phyloP scores from a whole-genome alignment of 2,113 vertebrate genomes.

The Lates calcarifer region DNA sequence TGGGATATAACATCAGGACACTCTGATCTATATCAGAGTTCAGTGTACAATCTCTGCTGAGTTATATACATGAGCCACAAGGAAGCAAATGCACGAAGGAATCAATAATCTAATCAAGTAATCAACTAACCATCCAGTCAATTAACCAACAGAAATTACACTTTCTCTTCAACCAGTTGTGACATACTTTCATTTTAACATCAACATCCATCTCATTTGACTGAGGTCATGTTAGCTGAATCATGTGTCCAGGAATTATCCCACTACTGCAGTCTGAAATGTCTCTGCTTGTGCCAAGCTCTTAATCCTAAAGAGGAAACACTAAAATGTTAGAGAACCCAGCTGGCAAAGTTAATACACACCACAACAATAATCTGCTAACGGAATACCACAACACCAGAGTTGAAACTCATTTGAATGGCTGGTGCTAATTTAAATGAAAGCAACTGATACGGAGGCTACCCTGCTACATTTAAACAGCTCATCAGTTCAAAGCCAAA shows the following conservation, averaged over 20 bases:
- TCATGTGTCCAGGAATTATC: neutral
- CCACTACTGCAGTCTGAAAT: slow-evolving; percentile 26
- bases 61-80: neutral
- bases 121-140: neutral
- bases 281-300: no score
- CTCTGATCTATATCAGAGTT: neutral
- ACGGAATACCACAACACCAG: slow-evolving; percentile 1
- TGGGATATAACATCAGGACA: neutral
- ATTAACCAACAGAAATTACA: slow-evolving; percentile 11
- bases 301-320: no score
- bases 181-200: neutral
- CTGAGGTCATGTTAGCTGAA: neutral
- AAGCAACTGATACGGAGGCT: slow-evolving; percentile 24
- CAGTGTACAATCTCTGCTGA: neutral
- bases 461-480: slow-evolving; percentile 2
- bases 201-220: slow-evolving; percentile 16
- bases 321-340: slow-evolving; percentile 30
- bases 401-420: slow-evolving; percentile 29
- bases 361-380: neutral
- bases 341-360: slow-evolving; percentile 6
- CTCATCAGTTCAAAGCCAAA: slow-evolving; percentile 31
- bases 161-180: no score
- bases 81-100: neutral
- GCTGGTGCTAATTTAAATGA: slow-evolving; percentile 25
- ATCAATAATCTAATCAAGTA: slow-evolving; percentile 6